Evolutionary conservation across 2,113 vertebrate species (phyloP).

Genomic region (Carassius carassius): DNA sequence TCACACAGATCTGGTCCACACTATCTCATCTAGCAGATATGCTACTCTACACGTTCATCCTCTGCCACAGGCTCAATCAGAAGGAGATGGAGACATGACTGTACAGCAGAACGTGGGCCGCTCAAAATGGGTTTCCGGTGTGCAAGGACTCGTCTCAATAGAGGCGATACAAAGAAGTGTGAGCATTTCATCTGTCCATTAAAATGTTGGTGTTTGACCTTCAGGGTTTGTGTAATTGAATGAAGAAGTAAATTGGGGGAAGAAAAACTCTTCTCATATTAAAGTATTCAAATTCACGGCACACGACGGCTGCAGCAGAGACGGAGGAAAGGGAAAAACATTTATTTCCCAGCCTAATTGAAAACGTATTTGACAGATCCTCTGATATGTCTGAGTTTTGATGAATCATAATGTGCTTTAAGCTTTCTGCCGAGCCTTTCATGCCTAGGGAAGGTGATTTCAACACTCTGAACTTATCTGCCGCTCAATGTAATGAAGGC

Average conservation of each 20-base stretch:
- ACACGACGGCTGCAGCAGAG: neutral
- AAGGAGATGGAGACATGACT: neutral
- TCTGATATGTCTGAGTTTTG: conserved; percentile 48
- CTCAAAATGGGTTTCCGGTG: neutral
- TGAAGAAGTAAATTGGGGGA: conserved; percentile 49
- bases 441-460: conserved; percentile 26
- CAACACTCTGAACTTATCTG: neutral
- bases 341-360: conserved; percentile 65
- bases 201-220: conserved; percentile 65
- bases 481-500: conserved; percentile 17
- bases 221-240: conserved; percentile 65
- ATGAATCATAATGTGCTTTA: conserved; percentile 15
- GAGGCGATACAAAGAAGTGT: conserved; percentile 10
- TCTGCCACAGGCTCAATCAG: neutral
- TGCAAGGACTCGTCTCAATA: neutral
- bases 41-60: too few species aligned
- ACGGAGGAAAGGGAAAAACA: conserved; percentile 51
- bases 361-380: conserved; percentile 65
- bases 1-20: too few species aligned
- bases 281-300: conserved; percentile 49
- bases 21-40: neutral
- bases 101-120: neutral
- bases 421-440: conserved; percentile 27
- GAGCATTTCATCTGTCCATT: conserved; percentile 62
- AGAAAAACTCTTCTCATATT: conserved; percentile 37